Percentiles rank a stretch among this genome's conserved stretches.
These are phyloP conservation scores for Sula dactylatra DNA, from an alignment of 2,113 vertebrate genomes.

Conservation along the genomic window DNA sequence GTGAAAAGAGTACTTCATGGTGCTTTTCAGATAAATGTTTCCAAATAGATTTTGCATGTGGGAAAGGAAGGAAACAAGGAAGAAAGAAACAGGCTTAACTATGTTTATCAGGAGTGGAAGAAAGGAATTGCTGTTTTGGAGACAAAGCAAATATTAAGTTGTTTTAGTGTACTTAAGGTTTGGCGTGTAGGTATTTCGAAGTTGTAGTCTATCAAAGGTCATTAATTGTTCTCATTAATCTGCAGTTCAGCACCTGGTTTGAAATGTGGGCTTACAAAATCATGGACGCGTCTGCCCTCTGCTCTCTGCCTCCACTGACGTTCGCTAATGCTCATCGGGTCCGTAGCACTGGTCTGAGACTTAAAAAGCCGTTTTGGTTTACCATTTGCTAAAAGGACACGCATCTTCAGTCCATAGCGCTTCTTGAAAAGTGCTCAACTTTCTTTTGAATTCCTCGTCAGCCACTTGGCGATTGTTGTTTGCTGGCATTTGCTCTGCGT, in stretches of 20 bases:
- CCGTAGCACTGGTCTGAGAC: not conserved
- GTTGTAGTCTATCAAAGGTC: not conserved
- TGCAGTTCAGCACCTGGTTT: not conserved
- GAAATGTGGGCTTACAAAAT: not conserved
- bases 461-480: not conserved
- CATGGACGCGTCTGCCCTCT: not conserved
- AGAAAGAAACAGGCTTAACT: not conserved
- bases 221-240: not conserved
- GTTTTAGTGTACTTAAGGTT: not conserved
- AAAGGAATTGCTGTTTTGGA: not conserved
- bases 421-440: not conserved
- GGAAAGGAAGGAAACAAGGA: not conserved
- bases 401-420: not conserved
- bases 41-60: not conserved
- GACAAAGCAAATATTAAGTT: not conserved
- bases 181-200: not conserved
- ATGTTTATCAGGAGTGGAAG: not conserved
- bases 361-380: not conserved
- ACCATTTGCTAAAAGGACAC: not conserved
- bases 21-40: not conserved
- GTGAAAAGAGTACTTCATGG: not conserved
- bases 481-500: not conserved
- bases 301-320: not conserved
- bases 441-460: not conserved
- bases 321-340: fast-evolving